Conservation (phyloP, 2,113 vertebrate genomes). For the Labeo rohita region DNA sequence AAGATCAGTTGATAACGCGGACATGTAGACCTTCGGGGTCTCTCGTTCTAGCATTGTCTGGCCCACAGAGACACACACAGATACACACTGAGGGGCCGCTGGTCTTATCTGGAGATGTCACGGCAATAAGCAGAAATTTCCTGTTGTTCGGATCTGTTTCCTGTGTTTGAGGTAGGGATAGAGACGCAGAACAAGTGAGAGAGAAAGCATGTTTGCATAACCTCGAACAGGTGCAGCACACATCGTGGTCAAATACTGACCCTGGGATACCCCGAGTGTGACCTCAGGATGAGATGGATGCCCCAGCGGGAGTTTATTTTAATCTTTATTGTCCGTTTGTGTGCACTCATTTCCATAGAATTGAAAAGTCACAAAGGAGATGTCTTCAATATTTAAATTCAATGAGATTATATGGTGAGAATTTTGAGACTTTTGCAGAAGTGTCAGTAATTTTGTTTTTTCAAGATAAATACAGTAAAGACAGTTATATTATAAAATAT, state of each 20-base stretch:
- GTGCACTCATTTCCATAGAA: constrained; percentile 25
- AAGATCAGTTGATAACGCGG: constrained; percentile 28
- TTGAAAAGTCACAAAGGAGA: neutral
- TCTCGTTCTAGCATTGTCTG: constrained; percentile 30
- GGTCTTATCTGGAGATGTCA: constrained; percentile 64
- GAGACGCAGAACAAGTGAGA: neutral
- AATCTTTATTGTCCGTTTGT: constrained; percentile 61
- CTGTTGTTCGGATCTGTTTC: constrained; percentile 59
- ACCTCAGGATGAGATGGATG: constrained; percentile 73
- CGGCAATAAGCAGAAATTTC: constrained; percentile 60
- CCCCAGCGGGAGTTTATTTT: constrained; percentile 61
- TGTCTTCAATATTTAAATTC: neutral
- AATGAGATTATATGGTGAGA: neutral
- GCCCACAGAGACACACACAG: constrained; percentile 36
- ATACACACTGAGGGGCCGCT: constrained; percentile 45
- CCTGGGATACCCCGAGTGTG: constrained; percentile 63
- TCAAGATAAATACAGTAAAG: neutral
- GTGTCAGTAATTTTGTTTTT: neutral
- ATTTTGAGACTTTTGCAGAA: neutral
- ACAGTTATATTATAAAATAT: neutral
- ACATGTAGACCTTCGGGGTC: constrained; percentile 36
- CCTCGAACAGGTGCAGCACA: constrained; percentile 69
- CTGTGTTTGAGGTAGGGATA: constrained; percentile 66
- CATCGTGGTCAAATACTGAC: constrained; percentile 77
- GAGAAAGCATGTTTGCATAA: neutral